Evolutionary conservation across 2,113 vertebrate species (phyloP).

Genomic region (Columba janthina): DNA sequence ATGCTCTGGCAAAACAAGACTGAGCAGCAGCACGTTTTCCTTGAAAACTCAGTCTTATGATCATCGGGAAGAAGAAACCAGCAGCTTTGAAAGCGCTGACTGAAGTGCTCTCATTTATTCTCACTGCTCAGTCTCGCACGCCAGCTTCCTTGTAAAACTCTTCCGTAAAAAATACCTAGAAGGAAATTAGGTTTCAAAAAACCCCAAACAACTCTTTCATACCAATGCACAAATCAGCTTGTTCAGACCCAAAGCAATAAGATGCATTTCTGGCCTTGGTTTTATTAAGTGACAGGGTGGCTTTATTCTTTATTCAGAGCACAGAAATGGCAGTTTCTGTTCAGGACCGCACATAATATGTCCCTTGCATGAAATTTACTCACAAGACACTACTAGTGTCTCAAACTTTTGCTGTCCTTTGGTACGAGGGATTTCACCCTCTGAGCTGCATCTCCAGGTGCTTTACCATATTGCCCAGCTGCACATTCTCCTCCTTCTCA

Average conservation of each 20-base stretch:
- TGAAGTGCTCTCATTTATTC: not conserved
- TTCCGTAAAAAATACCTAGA: not conserved
- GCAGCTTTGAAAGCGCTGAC: not conserved
- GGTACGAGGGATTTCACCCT: not conserved
- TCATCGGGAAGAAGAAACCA: not conserved
- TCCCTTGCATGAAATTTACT: not conserved
- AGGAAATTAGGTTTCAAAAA: constrained; percentile 3
- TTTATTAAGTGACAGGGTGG: not conserved
- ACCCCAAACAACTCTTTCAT: not conserved
- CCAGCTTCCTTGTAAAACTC: constrained; percentile 20
- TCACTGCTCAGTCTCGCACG: not conserved
- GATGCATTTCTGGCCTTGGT: not conserved
- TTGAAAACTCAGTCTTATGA: not conserved
- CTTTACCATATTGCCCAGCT: not conserved
- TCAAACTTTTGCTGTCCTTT: not conserved
- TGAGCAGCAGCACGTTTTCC: not conserved
- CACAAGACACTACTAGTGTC: not conserved
- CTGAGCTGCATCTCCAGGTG: not conserved
- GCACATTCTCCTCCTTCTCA: not conserved
- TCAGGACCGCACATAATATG: not conserved
- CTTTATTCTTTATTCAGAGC: not conserved
- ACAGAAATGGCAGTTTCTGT: not conserved
- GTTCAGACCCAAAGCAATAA: not conserved
- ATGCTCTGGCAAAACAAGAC: not conserved
- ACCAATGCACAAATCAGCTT: not conserved